Evolutionary conservation across 2,888 invertebrate species (phyloP), one percentile per base, ranked within the genome.

Genomic region (Parnassius orleans): DNA sequence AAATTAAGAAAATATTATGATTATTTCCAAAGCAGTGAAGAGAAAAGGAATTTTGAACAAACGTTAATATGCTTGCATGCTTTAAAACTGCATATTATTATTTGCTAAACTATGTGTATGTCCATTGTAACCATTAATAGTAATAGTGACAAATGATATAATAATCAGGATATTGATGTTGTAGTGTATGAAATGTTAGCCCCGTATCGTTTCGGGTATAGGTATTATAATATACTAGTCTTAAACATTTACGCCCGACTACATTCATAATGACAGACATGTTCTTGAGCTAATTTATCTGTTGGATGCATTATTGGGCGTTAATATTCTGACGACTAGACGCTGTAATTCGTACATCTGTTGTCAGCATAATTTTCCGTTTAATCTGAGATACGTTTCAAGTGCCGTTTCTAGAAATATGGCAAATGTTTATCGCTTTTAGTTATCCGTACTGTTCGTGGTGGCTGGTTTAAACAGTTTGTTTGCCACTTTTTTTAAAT

Each of bases 41-140:
- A 50, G 69, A 74, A 76, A 77, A 78, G 86, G 85, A 84, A 86
- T 87, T 86, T 87, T 86, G 88, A 87, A 88, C 87, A 86, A 87
- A 81, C 80, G 82, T 58, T 79, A 64, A 61, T 76, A 76, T 79
- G 80, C 77, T 77, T 72, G 70, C 69, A 67, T 67, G 73, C 71
- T 74, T 72, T 76, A 74, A 72, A 72, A 72, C 70, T 66, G 71
- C 74, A 72, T 69, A 69, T 70, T 72, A 72, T 76, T 64, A 74
- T 80, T 80, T 77, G 73, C 71, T 70, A 67, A 69, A 69, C 70
- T 72, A 75, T 80, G 77, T 72, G 75, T 48, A 48, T 48, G 48
- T 11, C 48, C 75, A 77, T 5, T 84, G 75, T 85, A 84, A 80
- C 78, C 80, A 71, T 79, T 71, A 71, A 79, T 82, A 84, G 78